phyloP scores from a whole-genome alignment of 2,888 invertebrate species.

The Campopleginae sp. region DNA sequence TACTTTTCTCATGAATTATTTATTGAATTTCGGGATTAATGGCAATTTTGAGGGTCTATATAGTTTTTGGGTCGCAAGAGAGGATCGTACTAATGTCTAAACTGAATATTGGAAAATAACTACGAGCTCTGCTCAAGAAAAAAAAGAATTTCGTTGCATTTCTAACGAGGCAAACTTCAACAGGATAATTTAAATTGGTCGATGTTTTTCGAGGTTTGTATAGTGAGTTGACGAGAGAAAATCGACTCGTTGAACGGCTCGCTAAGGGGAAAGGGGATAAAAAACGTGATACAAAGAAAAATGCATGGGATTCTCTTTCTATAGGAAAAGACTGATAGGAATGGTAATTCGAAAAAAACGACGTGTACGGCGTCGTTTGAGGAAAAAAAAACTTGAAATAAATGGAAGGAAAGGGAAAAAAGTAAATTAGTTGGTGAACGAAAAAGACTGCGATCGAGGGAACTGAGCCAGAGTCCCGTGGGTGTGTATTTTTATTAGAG shows the following conservation, averaged over 20 bases:
- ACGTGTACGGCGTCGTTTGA: not conserved
- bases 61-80: no score
- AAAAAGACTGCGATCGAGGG: slow-evolving; percentile 53
- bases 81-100: no score
- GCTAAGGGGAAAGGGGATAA: not conserved
- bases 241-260: slow-evolving; percentile 39
- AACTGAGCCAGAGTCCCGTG: slow-evolving; percentile 60
- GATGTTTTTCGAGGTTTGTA: not conserved
- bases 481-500: slow-evolving; percentile 53
- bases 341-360: slow-evolving; percentile 51
- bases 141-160: no score
- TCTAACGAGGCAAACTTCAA: no score
- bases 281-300: slow-evolving; percentile 19
- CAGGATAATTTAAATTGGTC: slow-evolving; percentile 21
- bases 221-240: not conserved
- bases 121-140: no score
- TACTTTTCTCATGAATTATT: no score
- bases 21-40: no score
- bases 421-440: slow-evolving; percentile 29
- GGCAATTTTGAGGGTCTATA: no score
- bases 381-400: slow-evolving; percentile 1
- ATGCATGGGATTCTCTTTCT: slow-evolving; percentile 5
- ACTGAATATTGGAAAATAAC: no score
- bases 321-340: slow-evolving; percentile 67
- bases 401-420: not conserved